Evolutionary conservation across 1,140 invertebrate genomes (phyloP).

Genomic region (Drosophila kanapiae): DNA sequence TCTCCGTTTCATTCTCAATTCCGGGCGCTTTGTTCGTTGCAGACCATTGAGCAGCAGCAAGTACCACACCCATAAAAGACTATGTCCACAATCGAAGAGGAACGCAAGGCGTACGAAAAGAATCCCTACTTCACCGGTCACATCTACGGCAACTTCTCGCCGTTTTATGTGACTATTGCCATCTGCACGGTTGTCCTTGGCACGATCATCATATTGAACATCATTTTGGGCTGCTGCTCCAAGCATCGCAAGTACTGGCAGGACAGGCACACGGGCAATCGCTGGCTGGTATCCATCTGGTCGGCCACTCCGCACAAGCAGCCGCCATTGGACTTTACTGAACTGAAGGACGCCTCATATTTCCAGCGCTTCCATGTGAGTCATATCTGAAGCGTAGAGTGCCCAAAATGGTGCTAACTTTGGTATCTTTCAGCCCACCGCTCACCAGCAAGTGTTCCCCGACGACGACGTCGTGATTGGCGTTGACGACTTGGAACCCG

Average conservation of each 20-base stretch:
- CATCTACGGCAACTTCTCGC: constrained; percentile 89
- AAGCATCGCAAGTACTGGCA: constrained; percentile 92
- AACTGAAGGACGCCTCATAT: constrained; percentile 87
- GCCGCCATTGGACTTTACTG: constrained; percentile 92
- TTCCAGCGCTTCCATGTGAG: constrained; percentile 77
- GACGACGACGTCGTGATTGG: constrained; percentile 77
- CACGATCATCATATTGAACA: constrained; percentile 90
- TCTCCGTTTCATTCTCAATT: constrained; percentile 13
- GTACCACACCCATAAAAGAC: constrained; percentile 56
- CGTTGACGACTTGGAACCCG: constrained; percentile 72
- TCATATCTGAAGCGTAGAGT: neutral
- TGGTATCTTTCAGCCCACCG: constrained; percentile 56
- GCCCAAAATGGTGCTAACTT: neutral
- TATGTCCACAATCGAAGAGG: constrained; percentile 88
- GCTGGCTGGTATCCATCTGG: constrained; percentile 93
- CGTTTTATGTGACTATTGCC: constrained; percentile 92
- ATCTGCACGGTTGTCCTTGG: constrained; percentile 90
- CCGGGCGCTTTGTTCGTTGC: constrained; percentile 6
- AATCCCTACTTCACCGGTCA: constrained; percentile 89
- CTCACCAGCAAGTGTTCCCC: constrained; percentile 78
- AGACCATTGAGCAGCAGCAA: constrained; percentile 46
- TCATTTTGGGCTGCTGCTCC: constrained; percentile 92
- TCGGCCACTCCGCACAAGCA: constrained; percentile 92
- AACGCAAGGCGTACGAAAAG: constrained; percentile 88
- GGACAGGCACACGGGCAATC: constrained; percentile 93